Evolutionary conservation across 2,888 invertebrate genomes (phyloP), one percentile per base, ranked within the genome.

Genomic region (Cistogaster globosa): DNA sequence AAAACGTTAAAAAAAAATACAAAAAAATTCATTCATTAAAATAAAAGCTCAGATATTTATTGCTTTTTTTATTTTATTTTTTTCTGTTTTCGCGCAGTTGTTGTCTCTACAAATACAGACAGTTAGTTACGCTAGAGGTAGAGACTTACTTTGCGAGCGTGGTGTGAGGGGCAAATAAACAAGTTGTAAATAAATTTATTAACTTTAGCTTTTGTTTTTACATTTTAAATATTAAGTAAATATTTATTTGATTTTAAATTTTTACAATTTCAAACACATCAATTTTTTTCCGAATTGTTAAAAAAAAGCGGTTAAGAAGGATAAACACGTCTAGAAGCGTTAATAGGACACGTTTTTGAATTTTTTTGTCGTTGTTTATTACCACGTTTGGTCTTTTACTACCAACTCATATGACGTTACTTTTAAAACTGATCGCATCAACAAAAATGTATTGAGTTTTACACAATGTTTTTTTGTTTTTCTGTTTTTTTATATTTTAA

Each of bases 401-500:
- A 84, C 86, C 86, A 84, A 78, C 75, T 86, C 78, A 69, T 78
- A 78, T 91, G 90, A 92, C 91, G 90, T 92, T 91, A 91, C 91
- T 90, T 92, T 91, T 90, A 91, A 91, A 92, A 91, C 90, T 92
- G 91, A 92, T 92, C 92, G 90, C 91, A 90, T 90, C 90, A 91
- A 90, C 90, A 89, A 88, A 89, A 88, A 84, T 83, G 85, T 85
- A 82, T 85, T 85, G 79, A 79, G 78, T 85, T 85, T 85, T 85
- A 85, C 81, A 85, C 48, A 84, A 77, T 85, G 65, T 71, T 51
- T 72, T 72, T 62, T 55, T 42, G 12, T 71, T 65, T 74, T n/a
- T n/a, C n/a, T n/a, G n/a, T n/a, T n/a, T 69, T 63, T 55, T 32
- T 32, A 7, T 32, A 20, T 71, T 55, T 62, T 45, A 55, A 63